phyloP scores from a whole-genome alignment of 2,888 invertebrate genomes.

The Nematopogon swammerdamellus region DNA sequence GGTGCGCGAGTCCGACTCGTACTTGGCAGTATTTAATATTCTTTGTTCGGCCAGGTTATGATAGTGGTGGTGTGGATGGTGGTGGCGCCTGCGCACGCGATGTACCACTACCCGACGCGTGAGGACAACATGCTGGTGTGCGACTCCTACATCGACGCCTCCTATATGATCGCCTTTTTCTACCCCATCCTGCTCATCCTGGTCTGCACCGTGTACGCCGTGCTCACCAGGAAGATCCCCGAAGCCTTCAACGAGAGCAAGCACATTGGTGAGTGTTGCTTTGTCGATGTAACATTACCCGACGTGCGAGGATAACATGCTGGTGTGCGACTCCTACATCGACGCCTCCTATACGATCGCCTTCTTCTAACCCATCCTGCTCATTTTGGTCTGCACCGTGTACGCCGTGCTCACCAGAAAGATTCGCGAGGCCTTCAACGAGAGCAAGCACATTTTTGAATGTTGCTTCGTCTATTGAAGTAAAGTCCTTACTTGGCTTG shows the following conservation, averaged over 20 bases:
- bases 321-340: conserved; percentile 87
- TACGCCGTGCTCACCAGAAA: conserved; percentile 94
- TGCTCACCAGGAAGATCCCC: conserved; percentile 91
- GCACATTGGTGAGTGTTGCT: conserved; percentile 71
- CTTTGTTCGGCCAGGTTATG: no score
- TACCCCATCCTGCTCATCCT: conserved; percentile 89
- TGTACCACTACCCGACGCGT: conserved; percentile 81
- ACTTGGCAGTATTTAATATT: no score
- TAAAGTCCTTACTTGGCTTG: no score
- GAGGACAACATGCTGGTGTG: conserved; percentile 90
- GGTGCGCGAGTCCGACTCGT: no score
- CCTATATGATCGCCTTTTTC: conserved; percentile 88
- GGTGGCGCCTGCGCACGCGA: conserved; percentile 88
- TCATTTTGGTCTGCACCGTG: conserved; percentile 87
- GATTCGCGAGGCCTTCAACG: conserved; percentile 68
- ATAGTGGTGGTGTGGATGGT: conserved; percentile 89
- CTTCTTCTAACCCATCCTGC: conserved; percentile 87
- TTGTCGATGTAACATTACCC: conserved; percentile 75
- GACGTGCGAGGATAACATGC: conserved; percentile 81
- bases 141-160: conserved; percentile 86
- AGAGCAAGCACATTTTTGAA: no score
- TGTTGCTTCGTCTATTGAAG: no score
- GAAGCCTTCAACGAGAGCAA: conserved; percentile 98
- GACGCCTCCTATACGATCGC: conserved; percentile 92
- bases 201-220: conserved; percentile 91